Evolutionary conservation across 2,113 vertebrate species (phyloP), one percentile per base, ranked within the genome.

Genomic region (Dolichotis patagonum): DNA sequence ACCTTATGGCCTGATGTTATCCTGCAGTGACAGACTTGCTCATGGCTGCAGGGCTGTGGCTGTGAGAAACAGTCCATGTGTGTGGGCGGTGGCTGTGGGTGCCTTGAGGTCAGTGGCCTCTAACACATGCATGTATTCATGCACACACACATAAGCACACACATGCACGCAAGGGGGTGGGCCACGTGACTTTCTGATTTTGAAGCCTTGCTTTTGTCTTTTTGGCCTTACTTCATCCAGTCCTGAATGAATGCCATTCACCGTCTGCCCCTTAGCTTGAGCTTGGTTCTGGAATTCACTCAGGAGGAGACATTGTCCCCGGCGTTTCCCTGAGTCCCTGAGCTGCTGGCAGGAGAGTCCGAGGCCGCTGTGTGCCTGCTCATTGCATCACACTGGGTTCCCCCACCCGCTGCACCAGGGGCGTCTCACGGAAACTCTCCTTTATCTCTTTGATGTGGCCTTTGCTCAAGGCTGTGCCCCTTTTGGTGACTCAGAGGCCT

Each of bases 301-400:
- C 43, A n/a, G 13, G 28, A 56, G 17, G 35, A 38, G 26, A 95
- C 14, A 12, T 4, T 73, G 35, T 89, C 1, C 1, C 58, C 38
- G 0, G 19, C 1, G 0, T 13, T 35, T 22, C 30, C 35, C 10
- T 32, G 1, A 7, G 65, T 69, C 35, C 16, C 65, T 69, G 65
- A 16, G 35, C 32, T 3, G 4, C 5, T 1, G 1, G 60, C 67
- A 6, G 7, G 10, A 52, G 89, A 52, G 28, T 26, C 0, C 0
- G n/a, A 35, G 32, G 41, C 77, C 71, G 8, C 49, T n/a, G 28
- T 13, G 49, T 30, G 38, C 63, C 3, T 86, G 86, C 60, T 32
- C 11, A n/a, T n/a, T 63, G 60, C 2, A 0, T 78, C 65, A 46
- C 49, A 24, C 4, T 30, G 14, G 56, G 62, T 41, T 28, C 28